Base-by-base conservation (phyloP, 2,888 invertebrate species). In the Eupithecia abbreviata region DNA sequence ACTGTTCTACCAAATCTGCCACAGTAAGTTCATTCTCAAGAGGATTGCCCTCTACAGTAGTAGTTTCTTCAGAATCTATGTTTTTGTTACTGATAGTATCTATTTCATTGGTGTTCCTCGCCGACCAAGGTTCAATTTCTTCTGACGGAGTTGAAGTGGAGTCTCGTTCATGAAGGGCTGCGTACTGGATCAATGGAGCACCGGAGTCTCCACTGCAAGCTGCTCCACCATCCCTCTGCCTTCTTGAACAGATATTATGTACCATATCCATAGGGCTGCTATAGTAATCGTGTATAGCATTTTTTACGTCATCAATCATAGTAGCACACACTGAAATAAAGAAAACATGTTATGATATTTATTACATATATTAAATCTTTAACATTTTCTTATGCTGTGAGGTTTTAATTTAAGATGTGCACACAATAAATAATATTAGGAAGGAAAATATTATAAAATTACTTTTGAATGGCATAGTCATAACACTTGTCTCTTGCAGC, bases 151-250 rank as follows among this genome's bases (percentile, higher is more conserved):
- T 69, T 73, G 82, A 65, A 80, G 84, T 77, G 49, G 82, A 80
- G 62, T 84, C 80, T 62, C 79, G 75, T 47, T 82, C 77, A 12
- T 76, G 49, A 72, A 81, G 83, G 4, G 84, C 79, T 4, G 86
- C 71, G 51, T 85, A 89, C 81, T 88, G 89, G 41, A 95, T 89
- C 13, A 96, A 85, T 0, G 96, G 96, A 12, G 96, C 96, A 3
- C 96, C 96, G 10, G 96, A 96, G 80, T 96, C 96, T 15, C 96
- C 96, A 69, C 86, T 91, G 83, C 96, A 96, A 13, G 95, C 95
- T 15, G 95, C 92, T 15, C 92, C 83, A 0, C 95, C 95, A 3
- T 95, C 47, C 12, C 12, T 47, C 47, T 47, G 47, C 0, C 95
- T 95, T 0, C 96, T 96, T 0, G 96, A 95, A 83, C 96, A 96